Percentiles rank a stretch among this genome's conserved stretches.
Evolutionary conservation across 2,888 invertebrate species (phyloP).

Genomic region (Cerceris rybyensis): DNA sequence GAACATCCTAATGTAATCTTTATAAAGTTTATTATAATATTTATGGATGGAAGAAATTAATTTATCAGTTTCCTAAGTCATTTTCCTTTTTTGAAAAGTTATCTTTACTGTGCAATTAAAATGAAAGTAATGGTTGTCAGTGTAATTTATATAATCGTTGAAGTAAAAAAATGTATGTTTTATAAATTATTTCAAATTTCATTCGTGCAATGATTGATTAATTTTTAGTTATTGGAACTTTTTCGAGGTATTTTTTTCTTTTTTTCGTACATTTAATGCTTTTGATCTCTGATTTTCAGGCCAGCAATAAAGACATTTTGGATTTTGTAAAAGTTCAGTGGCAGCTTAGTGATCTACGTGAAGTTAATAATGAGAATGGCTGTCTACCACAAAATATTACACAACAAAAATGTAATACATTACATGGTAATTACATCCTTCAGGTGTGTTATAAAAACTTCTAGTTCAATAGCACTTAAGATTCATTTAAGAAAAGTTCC

Average conservation of each 20-base stretch:
- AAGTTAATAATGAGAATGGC: constrained; percentile 84
- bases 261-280: no score
- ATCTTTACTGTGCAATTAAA: background rate
- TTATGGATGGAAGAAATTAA: background rate
- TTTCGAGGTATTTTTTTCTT: no score
- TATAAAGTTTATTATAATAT: background rate
- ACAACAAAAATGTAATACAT: constrained; percentile 81
- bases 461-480: background rate
- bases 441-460: constrained; percentile 82
- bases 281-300: constrained; percentile 19
- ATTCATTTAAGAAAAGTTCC: background rate
- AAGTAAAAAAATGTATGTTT: background rate
- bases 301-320: constrained; percentile 80
- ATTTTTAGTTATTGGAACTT: no score
- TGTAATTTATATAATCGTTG: background rate
- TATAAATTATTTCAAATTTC: background rate
- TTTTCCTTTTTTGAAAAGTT: background rate
- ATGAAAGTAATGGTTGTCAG: background rate
- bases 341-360: constrained; percentile 86
- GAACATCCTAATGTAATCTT: constrained; percentile 31
- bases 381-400: constrained; percentile 85
- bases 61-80: background rate
- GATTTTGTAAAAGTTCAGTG: constrained; percentile 86
- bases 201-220: background rate
- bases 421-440: constrained; percentile 84